Percentiles rank a stretch among this genome's conserved stretches.
These are phyloP conservation scores for Bombyx mandarina DNA, from an alignment of 1,140 invertebrate species.

Conservation along the genomic window DNA sequence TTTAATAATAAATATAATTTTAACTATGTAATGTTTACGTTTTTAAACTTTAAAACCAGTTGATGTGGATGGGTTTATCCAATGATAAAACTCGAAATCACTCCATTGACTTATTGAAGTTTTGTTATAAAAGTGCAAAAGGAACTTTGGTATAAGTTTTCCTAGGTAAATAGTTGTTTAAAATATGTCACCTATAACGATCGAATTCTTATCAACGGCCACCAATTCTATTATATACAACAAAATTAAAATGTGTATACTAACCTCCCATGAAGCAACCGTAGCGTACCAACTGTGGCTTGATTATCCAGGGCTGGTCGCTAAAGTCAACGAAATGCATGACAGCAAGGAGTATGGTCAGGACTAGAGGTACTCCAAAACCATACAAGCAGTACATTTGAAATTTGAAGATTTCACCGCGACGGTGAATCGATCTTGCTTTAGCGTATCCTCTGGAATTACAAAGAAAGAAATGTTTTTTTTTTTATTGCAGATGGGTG, in stretches of 20 bases:
- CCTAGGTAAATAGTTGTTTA: not conserved
- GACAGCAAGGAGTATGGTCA: constrained; percentile 24
- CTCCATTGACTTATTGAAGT: no score
- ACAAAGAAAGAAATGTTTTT: not conserved
- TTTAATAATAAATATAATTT: no score
- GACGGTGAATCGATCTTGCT: constrained; percentile 43
- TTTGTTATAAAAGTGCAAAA: no score
- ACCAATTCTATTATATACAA: not conserved
- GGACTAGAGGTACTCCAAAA: constrained; percentile 63
- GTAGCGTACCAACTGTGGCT: constrained; percentile 24
- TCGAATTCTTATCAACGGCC: not conserved
- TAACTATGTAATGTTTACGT: no score
- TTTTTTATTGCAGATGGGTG: no score
- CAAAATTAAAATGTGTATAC: not conserved
- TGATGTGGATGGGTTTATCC: no score
- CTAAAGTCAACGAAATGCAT: constrained; percentile 26
- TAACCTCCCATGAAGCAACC: constrained; percentile 51
- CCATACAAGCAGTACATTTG: constrained; percentile 74
- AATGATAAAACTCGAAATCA: no score
- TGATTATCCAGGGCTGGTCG: constrained; percentile 38
- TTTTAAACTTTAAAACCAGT: no score
- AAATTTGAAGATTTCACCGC: constrained; percentile 68
- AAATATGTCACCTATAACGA: not conserved
- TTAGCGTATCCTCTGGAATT: constrained; percentile 50
- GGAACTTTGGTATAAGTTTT: not conserved